Evolutionary conservation across 2,113 vertebrate genomes (phyloP).

Genomic region (Hystrix cristata): DNA sequence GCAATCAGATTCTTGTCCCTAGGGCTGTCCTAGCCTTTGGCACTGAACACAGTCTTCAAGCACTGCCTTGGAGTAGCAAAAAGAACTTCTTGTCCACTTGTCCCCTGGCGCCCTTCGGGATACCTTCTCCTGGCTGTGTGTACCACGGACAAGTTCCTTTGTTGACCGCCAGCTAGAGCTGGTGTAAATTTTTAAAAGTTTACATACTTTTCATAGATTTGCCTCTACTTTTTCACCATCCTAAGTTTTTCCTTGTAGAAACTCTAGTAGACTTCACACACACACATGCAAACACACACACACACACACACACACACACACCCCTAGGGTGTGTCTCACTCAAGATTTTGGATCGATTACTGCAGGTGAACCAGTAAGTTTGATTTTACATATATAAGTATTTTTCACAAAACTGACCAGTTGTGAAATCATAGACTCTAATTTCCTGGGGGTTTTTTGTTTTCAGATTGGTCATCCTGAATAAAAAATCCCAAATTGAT

Average conservation of each 20-base stretch:
- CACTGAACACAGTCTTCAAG: constrained; percentile 2
- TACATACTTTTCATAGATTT: neutral
- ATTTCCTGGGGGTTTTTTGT: neutral
- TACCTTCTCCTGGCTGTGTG: neutral
- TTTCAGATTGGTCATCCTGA: neutral
- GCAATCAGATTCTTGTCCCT: constrained; percentile 1
- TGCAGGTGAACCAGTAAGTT: neutral
- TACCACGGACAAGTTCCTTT: neutral
- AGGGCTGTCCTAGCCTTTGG: neutral
- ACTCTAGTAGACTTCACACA: neutral
- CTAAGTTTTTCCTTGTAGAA: neutral
- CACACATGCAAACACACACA: neutral
- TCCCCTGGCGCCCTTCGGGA: neutral
- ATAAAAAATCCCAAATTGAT: neutral
- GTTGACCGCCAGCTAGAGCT: neutral
- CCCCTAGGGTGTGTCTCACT: neutral
- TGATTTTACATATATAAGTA: neutral
- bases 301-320: no score
- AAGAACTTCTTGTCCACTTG: constrained; percentile 13
- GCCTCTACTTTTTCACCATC: constrained; percentile 9
- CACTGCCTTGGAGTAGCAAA: constrained; percentile 1
- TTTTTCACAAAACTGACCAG: constrained; percentile 7
- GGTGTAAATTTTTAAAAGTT: neutral
- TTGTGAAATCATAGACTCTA: constrained; percentile 29
- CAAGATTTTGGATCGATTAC: neutral